These are phyloP conservation scores for Eretmochelys imbricata DNA, from an alignment of 2,113 vertebrate genomes.

Conservation along the genomic window DNA sequence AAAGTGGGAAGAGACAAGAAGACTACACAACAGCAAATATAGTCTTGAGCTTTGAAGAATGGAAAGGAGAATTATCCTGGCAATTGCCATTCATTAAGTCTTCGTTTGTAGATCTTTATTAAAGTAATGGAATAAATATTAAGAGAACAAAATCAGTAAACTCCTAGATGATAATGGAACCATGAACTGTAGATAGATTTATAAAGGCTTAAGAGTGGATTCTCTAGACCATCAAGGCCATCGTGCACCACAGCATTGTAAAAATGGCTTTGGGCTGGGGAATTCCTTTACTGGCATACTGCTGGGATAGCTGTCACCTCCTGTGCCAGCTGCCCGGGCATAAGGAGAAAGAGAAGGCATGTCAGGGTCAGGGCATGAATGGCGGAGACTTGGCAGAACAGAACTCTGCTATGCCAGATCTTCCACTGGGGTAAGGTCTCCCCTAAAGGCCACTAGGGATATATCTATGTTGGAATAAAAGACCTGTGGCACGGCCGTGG, in stretches of 20 bases:
- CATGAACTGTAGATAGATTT: neutral
- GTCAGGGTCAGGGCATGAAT: neutral
- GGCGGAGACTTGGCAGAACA: neutral
- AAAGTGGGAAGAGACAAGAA: constrained; percentile 46
- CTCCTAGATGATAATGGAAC: rapidly evolving
- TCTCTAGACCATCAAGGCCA: neutral
- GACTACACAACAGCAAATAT: constrained; percentile 33
- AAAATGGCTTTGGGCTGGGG: neutral
- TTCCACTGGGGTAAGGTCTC: neutral
- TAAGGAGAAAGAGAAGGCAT: neutral
- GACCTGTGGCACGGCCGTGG: no score
- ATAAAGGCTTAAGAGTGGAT: neutral
- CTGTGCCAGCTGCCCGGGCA: neutral
- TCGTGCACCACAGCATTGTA: neutral
- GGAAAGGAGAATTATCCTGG: constrained; percentile 50
- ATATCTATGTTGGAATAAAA: no score
- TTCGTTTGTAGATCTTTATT: neutral
- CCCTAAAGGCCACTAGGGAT: no score
- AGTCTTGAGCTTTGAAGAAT: neutral
- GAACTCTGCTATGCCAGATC: neutral
- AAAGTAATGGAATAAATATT: constrained; percentile 18
- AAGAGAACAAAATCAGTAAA: neutral
- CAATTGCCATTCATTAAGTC: constrained; percentile 51
- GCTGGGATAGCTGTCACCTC: no score
- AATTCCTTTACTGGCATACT: no score